phyloP scores from a whole-genome alignment of 2,797 vertebrate species.

The Sternarchorhynchus goeldii region DNA sequence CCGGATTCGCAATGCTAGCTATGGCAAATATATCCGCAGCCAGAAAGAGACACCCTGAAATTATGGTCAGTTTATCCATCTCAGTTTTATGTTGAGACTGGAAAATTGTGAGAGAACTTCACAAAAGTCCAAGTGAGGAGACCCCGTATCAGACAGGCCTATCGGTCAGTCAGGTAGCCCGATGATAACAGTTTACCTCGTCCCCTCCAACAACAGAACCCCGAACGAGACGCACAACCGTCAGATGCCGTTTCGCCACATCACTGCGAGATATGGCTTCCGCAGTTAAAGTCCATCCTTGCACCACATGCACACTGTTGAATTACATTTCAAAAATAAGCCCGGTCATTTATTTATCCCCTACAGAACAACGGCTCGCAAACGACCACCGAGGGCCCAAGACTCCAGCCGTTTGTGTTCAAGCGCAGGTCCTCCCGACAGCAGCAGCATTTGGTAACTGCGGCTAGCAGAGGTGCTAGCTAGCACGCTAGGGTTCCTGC shows the following conservation, averaged over 20 bases:
- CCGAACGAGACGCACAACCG: constrained; percentile 61
- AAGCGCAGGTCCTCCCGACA: constrained; percentile 60
- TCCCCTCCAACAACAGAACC: constrained; percentile 64
- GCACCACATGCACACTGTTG: constrained; percentile 37
- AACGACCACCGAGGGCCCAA: no score
- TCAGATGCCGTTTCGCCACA: constrained; percentile 61
- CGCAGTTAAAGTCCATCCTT: constrained; percentile 49
- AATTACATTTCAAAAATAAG: constrained; percentile 66
- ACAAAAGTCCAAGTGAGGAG: constrained; percentile 25
- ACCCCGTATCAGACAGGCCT: neutral
- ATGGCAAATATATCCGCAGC: constrained; percentile 99
- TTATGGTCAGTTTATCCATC: constrained; percentile 99
- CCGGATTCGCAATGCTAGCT: constrained; percentile 96
- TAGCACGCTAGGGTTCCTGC: constrained; percentile 63
- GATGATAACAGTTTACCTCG: constrained; percentile 62
- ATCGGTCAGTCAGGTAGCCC: neutral
- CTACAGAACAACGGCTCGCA: no score
- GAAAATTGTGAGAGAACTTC: constrained; percentile 35
- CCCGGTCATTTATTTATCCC: constrained; percentile 47
- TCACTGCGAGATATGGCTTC: constrained; percentile 65
- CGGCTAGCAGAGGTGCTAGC: constrained; percentile 59
- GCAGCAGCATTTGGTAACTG: constrained; percentile 67
- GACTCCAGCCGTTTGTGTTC: no score
- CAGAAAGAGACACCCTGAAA: constrained; percentile 98
- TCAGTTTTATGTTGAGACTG: constrained; percentile 50